These are phyloP conservation scores for Agrochola macilenta DNA, from an alignment of 2,888 invertebrate genomes.

Conservation along the genomic window DNA sequence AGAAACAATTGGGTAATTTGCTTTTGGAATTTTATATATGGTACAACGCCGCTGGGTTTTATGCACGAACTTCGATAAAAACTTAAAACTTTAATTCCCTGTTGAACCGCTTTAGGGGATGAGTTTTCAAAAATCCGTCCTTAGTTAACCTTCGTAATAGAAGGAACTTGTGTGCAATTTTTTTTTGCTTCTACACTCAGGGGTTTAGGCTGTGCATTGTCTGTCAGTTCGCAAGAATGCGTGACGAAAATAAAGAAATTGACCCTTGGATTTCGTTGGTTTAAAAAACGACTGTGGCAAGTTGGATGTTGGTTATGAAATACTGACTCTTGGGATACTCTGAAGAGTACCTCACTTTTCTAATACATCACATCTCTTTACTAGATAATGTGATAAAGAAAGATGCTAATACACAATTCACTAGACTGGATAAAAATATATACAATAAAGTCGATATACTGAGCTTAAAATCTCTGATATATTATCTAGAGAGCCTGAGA, in stretches of 20 bases:
- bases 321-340: not conserved
- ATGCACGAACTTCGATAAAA: not conserved
- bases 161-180: not conserved
- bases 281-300: not conserved
- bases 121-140: not conserved
- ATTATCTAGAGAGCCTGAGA: not conserved
- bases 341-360: not conserved
- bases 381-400: not conserved
- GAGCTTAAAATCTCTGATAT: not conserved
- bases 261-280: not conserved
- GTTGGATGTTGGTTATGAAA: not conserved
- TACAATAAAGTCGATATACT: not conserved
- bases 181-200: not conserved
- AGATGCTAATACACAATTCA: not conserved
- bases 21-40: conserved; percentile 14
- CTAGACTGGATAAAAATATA: not conserved
- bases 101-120: not conserved
- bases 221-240: not conserved
- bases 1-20: conserved; percentile 32
- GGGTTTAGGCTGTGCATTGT: not conserved
- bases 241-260: not conserved
- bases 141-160: not conserved
- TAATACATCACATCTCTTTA: not conserved
- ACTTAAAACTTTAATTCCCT: not conserved
- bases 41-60: not conserved